Base-by-base conservation (phyloP, 2,888 invertebrate genomes). In the Lycocerus yunnanus region DNA sequence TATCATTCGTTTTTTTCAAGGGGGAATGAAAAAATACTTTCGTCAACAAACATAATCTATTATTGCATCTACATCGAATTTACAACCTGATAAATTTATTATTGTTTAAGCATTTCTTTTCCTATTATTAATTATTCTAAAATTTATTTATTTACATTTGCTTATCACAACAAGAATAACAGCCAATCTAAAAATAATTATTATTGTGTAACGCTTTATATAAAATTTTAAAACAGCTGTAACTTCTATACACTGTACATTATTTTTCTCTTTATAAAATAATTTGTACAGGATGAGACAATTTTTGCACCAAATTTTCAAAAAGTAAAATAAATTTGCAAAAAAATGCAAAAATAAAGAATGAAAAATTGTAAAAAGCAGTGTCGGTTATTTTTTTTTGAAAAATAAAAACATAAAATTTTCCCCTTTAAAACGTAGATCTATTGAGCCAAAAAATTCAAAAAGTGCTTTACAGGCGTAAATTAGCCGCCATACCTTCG, bases 161-260 rank as follows among this genome's bases (percentile, higher is more conserved):
- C 73, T 60, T 72, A 72, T 72, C 72, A 72, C 69, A 69, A 67
- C 67, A 61, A 60, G 43, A 43, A 43, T 65, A 74, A 75, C 69
- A 75, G 67, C 69, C 69, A 66, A 15, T 75, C 75, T 75, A 75
- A 75, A 75, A 75, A 75, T 75, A 75, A 72, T 69, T 73, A 27
- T 71, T 72, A 72, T 11, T 72, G 15, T 72, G 66, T 58, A 63
- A 70, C 74, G 61, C 68, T 66, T 58, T 68, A 71, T 71, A 72
- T 73, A 73, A 74, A 74, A 71, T 74, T 75, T 75, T 69, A 60
- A 43, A 43, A 71, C 43, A 66, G 58, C 67, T 21, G 15, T 69
- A 75, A 75, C 75, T 69, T 75, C 75, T 75, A 75, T 75, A 75
- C 75, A 75, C 75, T 75, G 75, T 75, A 75, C 75, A 75, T 60